Conservation (phyloP, 2,888 invertebrate species). For the Hyppa rectilinea region DNA sequence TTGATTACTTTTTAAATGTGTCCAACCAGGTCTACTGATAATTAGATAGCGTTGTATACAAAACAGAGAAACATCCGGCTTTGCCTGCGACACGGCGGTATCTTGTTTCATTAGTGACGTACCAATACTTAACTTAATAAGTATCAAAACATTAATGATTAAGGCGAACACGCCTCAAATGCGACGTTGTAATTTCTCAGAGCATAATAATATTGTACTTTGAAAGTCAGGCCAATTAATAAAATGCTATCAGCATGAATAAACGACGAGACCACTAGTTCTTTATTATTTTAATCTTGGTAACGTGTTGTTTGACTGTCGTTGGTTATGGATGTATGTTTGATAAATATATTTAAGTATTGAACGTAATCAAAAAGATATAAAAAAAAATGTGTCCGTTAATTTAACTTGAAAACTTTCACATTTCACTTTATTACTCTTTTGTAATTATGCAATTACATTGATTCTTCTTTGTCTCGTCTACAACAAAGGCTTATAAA, state of each 20-base stretch:
- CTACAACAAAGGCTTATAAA: constrained; percentile 6
- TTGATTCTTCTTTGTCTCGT: background rate
- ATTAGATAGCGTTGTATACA: constrained; percentile 34
- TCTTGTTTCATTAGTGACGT: constrained; percentile 62
- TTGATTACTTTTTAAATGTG: constrained; percentile 8
- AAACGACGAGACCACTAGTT: constrained; percentile 42
- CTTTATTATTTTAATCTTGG: constrained; percentile 51
- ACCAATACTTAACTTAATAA: constrained; percentile 67
- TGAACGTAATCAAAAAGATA: constrained; percentile 32
- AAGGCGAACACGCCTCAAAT: constrained; percentile 58
- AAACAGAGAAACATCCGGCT: constrained; percentile 60
- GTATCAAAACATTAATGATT: constrained; percentile 67
- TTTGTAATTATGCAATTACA: background rate
- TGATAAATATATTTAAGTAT: constrained; percentile 43
- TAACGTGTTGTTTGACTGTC: constrained; percentile 40
- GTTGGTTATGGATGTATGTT: constrained; percentile 41
- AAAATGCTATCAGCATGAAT: constrained; percentile 50
- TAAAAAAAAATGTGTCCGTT: constrained; percentile 26
- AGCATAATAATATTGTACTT: constrained; percentile 61
- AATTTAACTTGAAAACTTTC: constrained; percentile 17
- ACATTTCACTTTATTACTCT: constrained; percentile 17
- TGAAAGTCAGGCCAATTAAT: constrained; percentile 52
- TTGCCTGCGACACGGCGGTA: constrained; percentile 52
- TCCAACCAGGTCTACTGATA: constrained; percentile 30
- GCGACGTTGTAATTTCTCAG: constrained; percentile 55